Conservation (phyloP, 1,140 invertebrate species). For the Carposina sasakii region DNA sequence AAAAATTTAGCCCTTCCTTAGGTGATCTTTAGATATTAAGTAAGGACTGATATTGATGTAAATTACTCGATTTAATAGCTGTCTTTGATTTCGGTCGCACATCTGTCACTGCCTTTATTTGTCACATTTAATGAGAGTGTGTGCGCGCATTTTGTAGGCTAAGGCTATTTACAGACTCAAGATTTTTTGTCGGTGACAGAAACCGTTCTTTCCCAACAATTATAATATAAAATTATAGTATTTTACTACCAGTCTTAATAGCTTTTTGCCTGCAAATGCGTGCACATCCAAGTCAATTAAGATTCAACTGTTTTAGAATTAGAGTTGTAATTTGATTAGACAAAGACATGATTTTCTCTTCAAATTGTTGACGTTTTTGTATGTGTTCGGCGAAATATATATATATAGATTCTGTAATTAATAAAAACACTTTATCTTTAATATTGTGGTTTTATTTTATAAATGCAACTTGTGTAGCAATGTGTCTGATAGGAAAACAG, state of each 20-base stretch:
- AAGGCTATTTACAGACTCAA: no score
- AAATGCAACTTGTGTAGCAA: no score
- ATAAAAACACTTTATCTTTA: constrained; percentile 63
- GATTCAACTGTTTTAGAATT: constrained; percentile 9
- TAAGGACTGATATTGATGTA: constrained; percentile 56
- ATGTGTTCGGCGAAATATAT: constrained; percentile 55
- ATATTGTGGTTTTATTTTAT: constrained; percentile 32
- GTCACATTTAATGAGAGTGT: no score
- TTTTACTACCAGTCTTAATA: no score
- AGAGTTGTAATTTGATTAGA: neutral
- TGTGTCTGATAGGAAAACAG: no score
- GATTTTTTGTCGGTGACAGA: no score
- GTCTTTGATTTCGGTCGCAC: constrained; percentile 22
- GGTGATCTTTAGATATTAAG: constrained; percentile 46
- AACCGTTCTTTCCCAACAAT: no score
- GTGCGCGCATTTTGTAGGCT: no score
- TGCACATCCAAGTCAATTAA: constrained; percentile 38
- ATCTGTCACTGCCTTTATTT: constrained; percentile 32
- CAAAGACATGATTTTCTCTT: constrained; percentile 25
- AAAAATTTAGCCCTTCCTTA: constrained; percentile 12
- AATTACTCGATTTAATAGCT: constrained; percentile 31
- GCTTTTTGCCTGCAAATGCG: no score
- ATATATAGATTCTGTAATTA: constrained; percentile 58
- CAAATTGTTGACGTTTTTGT: constrained; percentile 56
- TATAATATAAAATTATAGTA: no score